A percentile compares a stretch with the other conserved stretches of the same genome.
phyloP scores from a whole-genome alignment of 37 sponge, comb jelly and placozoan genomes.

The Aphrocallistes beatrix region DNA sequence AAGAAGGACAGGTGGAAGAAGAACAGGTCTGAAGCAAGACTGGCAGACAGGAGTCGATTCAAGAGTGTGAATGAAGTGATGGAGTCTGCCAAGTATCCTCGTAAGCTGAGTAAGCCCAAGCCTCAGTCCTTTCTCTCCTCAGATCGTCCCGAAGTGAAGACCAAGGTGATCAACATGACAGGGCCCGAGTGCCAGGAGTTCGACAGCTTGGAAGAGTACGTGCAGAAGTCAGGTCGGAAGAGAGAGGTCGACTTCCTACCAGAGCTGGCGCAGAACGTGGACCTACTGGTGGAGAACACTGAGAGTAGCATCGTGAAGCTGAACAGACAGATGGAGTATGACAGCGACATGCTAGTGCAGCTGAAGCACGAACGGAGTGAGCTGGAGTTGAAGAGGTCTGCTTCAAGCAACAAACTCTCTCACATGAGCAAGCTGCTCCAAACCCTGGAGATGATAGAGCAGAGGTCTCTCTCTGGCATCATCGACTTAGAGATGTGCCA shows the following conservation, averaged over 20 bases:
- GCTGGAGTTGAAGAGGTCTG: slow-evolving; percentile 15
- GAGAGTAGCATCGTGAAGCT: slow-evolving; percentile 34
- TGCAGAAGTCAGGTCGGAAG: neutral
- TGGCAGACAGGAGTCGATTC: neutral
- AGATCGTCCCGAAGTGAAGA: neutral
- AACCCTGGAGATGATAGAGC: slow-evolving; percentile 6
- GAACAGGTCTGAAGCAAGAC: neutral
- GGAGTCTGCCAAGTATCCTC: neutral
- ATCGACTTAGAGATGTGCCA: neutral
- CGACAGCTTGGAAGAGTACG: slow-evolving; percentile 58
- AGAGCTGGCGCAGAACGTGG: slow-evolving; percentile 72
- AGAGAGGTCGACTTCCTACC: slow-evolving; percentile 40
- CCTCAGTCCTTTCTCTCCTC: neutral
- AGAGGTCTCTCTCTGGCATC: neutral
- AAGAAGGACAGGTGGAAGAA: slow-evolving; percentile 14
- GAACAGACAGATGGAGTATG: slow-evolving; percentile 59
- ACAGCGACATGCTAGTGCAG: slow-evolving; percentile 63
- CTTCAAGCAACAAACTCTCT: neutral
- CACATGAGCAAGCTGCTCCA: neutral
- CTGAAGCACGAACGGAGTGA: slow-evolving; percentile 53
- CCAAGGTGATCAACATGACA: slow-evolving; percentile 87
- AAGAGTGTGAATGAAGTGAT: neutral
- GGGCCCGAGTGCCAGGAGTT: slow-evolving; percentile 67
- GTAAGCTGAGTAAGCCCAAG: neutral
- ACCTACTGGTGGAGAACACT: slow-evolving; percentile 66